Percentiles rank a stretch among this genome's conserved stretches.
Evolutionary conservation across 2,888 invertebrate genomes (phyloP).

Genomic region (Thereva nobilitata): DNA sequence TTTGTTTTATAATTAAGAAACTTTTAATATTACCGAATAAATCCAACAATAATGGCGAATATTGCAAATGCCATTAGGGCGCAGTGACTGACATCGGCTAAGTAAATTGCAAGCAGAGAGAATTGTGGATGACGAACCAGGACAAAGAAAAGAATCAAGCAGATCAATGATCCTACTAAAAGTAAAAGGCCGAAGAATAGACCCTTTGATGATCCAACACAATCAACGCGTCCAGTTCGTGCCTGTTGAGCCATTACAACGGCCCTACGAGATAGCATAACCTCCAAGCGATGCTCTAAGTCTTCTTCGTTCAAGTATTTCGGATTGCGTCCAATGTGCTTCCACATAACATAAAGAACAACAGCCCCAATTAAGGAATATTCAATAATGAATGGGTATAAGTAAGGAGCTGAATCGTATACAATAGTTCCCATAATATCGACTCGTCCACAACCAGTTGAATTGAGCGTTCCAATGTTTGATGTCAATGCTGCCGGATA

Average conservation of each 20-base stretch:
- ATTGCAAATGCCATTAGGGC: slow-evolving; percentile 85
- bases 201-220: slow-evolving; percentile 92
- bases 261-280: slow-evolving; percentile 84
- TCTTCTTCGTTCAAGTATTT: slow-evolving; percentile 79
- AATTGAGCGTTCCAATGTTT: slow-evolving; percentile 59
- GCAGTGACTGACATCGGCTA: slow-evolving; percentile 90
- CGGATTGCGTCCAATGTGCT: slow-evolving; percentile 87
- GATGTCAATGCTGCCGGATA: slow-evolving; percentile 65
- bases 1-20: neutral
- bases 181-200: slow-evolving; percentile 89
- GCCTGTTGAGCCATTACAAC: slow-evolving; percentile 85
- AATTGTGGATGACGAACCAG: slow-evolving; percentile 84
- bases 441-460: slow-evolving; percentile 74
- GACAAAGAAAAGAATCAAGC: slow-evolving; percentile 94
- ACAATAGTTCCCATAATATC: slow-evolving; percentile 93
- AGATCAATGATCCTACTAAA: slow-evolving; percentile 87
- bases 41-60: slow-evolving; percentile 87
- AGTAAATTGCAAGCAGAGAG: slow-evolving; percentile 82
- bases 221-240: slow-evolving; percentile 84
- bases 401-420: slow-evolving; percentile 89
- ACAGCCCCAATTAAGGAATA: slow-evolving; percentile 94
- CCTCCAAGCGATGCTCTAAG: slow-evolving; percentile 83
- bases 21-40: slow-evolving; percentile 70
- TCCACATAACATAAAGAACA: slow-evolving; percentile 96
- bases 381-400: slow-evolving; percentile 95